Conservation (phyloP, 2,888 invertebrate genomes). For the Periphyllus acericola region DNA sequence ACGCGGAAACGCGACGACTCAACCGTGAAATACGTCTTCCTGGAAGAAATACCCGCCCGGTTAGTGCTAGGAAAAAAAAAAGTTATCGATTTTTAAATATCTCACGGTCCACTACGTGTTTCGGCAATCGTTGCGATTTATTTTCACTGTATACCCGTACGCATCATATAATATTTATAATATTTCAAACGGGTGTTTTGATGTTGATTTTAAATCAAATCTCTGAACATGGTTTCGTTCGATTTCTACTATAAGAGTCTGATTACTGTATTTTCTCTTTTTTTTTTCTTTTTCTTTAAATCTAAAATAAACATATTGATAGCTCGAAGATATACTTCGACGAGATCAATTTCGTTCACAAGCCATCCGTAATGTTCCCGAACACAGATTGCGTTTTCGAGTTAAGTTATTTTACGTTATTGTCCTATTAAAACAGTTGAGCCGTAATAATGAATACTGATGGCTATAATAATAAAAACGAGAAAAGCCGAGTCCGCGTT, state of each 20-base stretch:
- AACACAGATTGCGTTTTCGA: background rate
- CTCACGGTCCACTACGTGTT: conserved; percentile 40
- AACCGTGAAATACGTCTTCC: conserved; percentile 46
- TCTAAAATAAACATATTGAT: background rate
- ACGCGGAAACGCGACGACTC: background rate
- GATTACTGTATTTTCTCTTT: background rate
- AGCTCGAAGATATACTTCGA: background rate
- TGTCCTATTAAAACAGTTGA: background rate
- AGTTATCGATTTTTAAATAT: conserved; percentile 41
- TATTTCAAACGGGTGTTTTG: background rate
- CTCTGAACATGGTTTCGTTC: background rate
- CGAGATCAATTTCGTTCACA: background rate
- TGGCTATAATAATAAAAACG: background rate
- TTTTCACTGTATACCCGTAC: background rate
- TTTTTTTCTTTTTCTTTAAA: background rate
- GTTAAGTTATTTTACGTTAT: background rate
- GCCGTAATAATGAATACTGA: background rate
- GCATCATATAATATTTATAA: no score
- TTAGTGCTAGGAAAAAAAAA: background rate
- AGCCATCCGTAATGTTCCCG: background rate
- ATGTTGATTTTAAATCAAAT: background rate
- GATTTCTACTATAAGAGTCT: background rate
- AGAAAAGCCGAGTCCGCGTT: background rate
- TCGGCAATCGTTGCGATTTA: conserved; percentile 13
- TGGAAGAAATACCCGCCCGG: background rate